A percentile compares a stretch with the other conserved stretches of the same genome.
These are phyloP conservation scores for Epizoanthus rinbou DNA, from an alignment of 92 coral and sea anemone species.

Conservation along the genomic window DNA sequence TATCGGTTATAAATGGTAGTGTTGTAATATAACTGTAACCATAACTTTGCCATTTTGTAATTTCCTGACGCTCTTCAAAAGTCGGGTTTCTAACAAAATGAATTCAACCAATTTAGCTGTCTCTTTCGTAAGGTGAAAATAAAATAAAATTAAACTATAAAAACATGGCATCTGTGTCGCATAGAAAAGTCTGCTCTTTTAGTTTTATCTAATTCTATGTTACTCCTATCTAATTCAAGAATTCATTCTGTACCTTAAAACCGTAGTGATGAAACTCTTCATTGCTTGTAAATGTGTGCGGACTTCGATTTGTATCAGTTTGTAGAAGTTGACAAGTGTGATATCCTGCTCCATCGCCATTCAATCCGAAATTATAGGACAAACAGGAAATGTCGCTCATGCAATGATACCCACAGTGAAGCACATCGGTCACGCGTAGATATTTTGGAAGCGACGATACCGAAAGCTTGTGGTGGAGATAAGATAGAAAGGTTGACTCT, in stretches of 20 bases:
- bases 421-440: constrained; percentile 5
- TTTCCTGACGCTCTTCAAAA: too few relatives aligned
- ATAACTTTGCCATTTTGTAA: too few relatives aligned
- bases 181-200: too few relatives aligned
- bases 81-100: too few relatives aligned
- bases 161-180: too few relatives aligned
- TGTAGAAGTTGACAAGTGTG: constrained; percentile 11
- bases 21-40: too few relatives aligned
- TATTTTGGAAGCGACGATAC: background rate
- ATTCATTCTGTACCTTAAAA: background rate
- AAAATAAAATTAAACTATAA: too few relatives aligned
- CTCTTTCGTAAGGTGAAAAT: too few relatives aligned
- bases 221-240: too few relatives aligned
- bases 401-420: constrained; percentile 6
- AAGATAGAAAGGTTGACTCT: background rate
- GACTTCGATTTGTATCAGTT: background rate
- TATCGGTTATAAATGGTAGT: too few relatives aligned
- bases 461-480: constrained; percentile 5
- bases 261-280: constrained; percentile 4
- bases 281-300: background rate
- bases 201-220: too few relatives aligned
- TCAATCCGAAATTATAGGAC: constrained; percentile 14
- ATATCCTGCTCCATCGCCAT: background rate
- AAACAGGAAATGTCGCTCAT: constrained; percentile 1
- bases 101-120: too few relatives aligned